Percentiles rank a stretch among this genome's conserved stretches.
Conservation (phyloP, 2,888 invertebrate species). For the Hemaris fuciformis region DNA sequence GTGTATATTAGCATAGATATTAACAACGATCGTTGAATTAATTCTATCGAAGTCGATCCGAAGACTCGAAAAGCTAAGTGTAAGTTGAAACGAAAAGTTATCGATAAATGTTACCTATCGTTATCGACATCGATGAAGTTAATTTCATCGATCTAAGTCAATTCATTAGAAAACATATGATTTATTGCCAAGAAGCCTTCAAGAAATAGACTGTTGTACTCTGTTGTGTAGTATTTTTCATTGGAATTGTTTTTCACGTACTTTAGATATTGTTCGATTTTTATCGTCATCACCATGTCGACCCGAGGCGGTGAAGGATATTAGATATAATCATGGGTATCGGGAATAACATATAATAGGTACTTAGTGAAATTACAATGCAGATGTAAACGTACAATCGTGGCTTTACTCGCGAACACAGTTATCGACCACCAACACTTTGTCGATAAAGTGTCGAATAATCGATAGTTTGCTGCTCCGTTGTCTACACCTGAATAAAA, state of each 20-base stretch:
- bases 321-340: constrained; percentile 36
- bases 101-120: not conserved
- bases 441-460: not conserved
- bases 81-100: not conserved
- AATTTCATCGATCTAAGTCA: not conserved
- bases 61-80: not conserved
- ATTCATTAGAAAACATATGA: not conserved
- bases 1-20: constrained; percentile 41
- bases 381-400: constrained; percentile 27
- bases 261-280: constrained; percentile 10
- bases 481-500: constrained; percentile 18
- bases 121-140: not conserved
- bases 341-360: constrained; percentile 30
- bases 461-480: not conserved
- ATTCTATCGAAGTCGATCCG: not conserved
- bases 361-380: constrained; percentile 30
- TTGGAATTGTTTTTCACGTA: constrained; percentile 33
- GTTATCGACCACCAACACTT: not conserved
- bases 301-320: constrained; percentile 33
- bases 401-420: constrained; percentile 12
- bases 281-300: constrained; percentile 22
- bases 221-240: constrained; percentile 46
- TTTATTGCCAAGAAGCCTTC: not conserved
- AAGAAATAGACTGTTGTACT: constrained; percentile 17
- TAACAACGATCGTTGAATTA: not conserved